Evolutionary conservation across 2,113 vertebrate species (phyloP).

Genomic region (Procavia capensis): DNA sequence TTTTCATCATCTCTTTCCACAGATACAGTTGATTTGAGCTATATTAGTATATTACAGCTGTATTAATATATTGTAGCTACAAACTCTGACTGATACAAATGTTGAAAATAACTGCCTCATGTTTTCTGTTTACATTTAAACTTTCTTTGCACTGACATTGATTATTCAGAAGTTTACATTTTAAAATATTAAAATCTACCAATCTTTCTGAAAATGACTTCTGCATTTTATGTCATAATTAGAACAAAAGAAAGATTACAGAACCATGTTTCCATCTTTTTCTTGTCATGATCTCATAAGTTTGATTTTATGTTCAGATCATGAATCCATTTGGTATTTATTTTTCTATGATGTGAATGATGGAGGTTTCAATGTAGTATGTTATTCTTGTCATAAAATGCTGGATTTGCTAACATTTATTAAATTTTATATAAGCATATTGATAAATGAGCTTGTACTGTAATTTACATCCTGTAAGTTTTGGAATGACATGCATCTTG

Average conservation of each 20-base stretch:
- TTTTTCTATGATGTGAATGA: background rate
- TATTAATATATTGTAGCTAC: background rate
- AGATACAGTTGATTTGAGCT: no score
- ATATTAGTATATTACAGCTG: no score
- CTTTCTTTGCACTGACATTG: background rate
- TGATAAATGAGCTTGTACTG: background rate
- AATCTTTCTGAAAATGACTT: background rate
- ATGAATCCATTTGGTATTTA: background rate
- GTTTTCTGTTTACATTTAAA: background rate
- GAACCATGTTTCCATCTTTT: background rate
- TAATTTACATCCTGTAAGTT: background rate
- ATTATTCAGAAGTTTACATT: background rate
- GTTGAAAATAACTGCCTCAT: background rate
- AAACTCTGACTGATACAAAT: background rate
- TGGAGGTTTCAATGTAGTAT: background rate
- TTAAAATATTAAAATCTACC: background rate
- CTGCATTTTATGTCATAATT: background rate
- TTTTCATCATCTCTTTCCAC: no score
- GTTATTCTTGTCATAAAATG: background rate
- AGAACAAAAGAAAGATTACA: background rate
- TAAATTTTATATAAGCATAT: background rate
- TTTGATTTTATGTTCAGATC: background rate
- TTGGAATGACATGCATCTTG: background rate
- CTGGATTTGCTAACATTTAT: background rate
- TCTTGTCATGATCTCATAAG: background rate